phyloP scores from a whole-genome alignment of 2,797 vertebrate genomes.

The Phrynocephalus vlangalii region DNA sequence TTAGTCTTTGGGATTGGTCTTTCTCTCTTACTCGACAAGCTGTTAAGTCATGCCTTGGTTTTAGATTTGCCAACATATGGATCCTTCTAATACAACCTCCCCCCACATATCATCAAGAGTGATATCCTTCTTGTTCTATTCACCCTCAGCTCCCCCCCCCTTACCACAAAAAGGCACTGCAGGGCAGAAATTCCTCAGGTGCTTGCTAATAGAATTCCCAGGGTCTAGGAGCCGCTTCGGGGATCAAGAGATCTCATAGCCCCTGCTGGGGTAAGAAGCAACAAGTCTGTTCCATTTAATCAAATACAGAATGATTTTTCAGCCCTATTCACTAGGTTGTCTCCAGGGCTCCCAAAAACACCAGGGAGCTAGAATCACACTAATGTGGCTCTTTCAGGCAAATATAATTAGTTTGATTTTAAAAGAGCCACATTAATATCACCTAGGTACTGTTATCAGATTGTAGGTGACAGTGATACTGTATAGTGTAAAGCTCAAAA shows the following conservation, averaged over 20 bases:
- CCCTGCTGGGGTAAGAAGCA: constrained; percentile 77
- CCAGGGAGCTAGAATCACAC: constrained; percentile 76
- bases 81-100: constrained; percentile 64
- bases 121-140: constrained; percentile 45
- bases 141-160: constrained; percentile 33
- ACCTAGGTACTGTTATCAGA: constrained; percentile 74
- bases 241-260: constrained; percentile 78
- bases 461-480: constrained; percentile 70
- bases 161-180: constrained; percentile 70
- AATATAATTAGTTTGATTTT: constrained; percentile 78
- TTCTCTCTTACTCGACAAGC: constrained; percentile 70
- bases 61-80: constrained; percentile 72
- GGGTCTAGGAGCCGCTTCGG: constrained; percentile 76
- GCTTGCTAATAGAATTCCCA: constrained; percentile 79
- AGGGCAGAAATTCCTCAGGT: constrained; percentile 80
- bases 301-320: constrained; percentile 79
- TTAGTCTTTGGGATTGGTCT: constrained; percentile 60
- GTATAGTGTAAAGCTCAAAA: constrained; percentile 68
- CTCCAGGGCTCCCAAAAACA: constrained; percentile 78
- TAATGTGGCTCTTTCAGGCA: constrained; percentile 77
- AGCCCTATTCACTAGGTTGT: constrained; percentile 76
- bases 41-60: constrained; percentile 74
- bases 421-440: constrained; percentile 77
- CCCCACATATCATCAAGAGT: constrained; percentile 42
- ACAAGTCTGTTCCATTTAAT: constrained; percentile 78